Evolutionary conservation across 2,113 vertebrate species (phyloP), one percentile per base, ranked within the genome.

Genomic region (Etheostoma cragini): DNA sequence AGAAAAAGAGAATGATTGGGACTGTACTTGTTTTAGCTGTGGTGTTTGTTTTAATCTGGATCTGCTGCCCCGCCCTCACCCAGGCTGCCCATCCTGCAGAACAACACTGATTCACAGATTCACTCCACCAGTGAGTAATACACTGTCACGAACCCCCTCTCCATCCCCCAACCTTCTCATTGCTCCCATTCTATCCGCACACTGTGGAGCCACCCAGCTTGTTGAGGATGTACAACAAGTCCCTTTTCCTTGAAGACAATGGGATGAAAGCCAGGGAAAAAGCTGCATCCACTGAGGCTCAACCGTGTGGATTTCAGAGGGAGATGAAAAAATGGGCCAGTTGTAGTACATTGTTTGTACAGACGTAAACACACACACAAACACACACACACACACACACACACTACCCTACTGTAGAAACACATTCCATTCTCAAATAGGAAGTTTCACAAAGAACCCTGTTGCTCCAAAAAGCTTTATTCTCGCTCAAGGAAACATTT

Each of bases 71-170:
- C 73, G 68, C 62, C 70, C 93, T 89, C 93, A 83, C 91, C 93
- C 92, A 94, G 95, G 91, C 50, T 89, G 93, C 95, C 94, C 94
- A 93, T 95, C 81, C 85, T 93, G 94, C 92, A 52, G 93, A 85
- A 83, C 52, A 73, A 67, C 38, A 24, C 92, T 91, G 87, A 86
- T 83, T 80, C 76, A 93, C 93, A 94, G 90, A 95, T 95, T 95
- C 93, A 94, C 94, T 95, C 72, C 72, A 82, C 70, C 81, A 80
- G 81, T 86, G 73, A 92, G 33, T 81, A 85, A 76, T 61, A 83
- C 69, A 86, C 54, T 53, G 77, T 85, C 68, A 78, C 24, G 5
- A 71, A 14, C 30, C 63, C 54, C 30, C 6, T 7, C 13, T 11
- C 30, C n/a, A 24, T 13, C 50, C 53, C 26, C 30, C 69, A 38